Evolutionary conservation across 2,113 vertebrate genomes (phyloP).

Genomic region (Nicator chloris): DNA sequence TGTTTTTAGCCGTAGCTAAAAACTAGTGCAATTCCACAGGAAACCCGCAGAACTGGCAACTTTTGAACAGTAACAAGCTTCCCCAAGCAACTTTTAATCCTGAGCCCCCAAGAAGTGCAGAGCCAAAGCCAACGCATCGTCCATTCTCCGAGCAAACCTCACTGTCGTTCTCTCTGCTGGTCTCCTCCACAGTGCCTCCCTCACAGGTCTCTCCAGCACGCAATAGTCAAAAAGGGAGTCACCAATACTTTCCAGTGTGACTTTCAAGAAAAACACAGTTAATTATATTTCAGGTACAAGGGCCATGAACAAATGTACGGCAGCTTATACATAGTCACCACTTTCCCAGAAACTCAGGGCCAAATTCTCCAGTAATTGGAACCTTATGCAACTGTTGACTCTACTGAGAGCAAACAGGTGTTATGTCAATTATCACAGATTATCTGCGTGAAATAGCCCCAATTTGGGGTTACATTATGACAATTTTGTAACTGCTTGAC

Average conservation of each 20-base stretch:
- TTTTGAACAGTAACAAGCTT: constrained; percentile 10
- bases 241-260: not conserved
- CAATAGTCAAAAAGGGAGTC: not conserved
- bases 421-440: constrained; percentile 37
- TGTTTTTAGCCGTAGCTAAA: no score
- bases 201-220: not conserved
- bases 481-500: not conserved
- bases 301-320: not conserved
- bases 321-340: not conserved
- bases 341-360: constrained; percentile 6
- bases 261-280: constrained; percentile 28
- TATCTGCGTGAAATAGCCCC: not conserved
- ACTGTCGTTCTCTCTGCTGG: not conserved
- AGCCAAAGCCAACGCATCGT: constrained; percentile 58
- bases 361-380: constrained; percentile 39
- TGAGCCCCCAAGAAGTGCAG: not conserved
- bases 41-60: constrained; percentile 66
- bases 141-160: constrained; percentile 21
- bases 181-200: not conserved
- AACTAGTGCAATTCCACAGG: constrained; percentile 49
- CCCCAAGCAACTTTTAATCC: constrained; percentile 42
- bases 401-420: constrained; percentile 45
- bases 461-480: not conserved
- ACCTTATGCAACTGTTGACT: not conserved
- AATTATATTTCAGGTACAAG: not conserved